Base-by-base conservation (phyloP, 2,888 invertebrate species). In the Eristalis pertinax region DNA sequence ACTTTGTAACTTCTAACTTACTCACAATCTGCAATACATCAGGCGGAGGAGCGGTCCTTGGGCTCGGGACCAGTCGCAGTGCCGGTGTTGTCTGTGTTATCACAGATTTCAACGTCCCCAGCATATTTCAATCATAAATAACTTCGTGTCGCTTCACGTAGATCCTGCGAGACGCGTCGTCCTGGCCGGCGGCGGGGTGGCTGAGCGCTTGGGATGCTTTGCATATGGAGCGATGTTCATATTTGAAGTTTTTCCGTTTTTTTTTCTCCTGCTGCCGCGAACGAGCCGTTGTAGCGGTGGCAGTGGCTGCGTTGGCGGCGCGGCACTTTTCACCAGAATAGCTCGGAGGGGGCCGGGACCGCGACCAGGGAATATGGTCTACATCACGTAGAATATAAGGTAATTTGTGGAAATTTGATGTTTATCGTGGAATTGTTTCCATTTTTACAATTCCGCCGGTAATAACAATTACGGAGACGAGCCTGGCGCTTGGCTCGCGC, bases 341-440 rank as follows among this genome's bases (percentile, higher is more conserved):
- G 26, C 70, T 60, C n/a, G 22, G 50, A 38, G 26, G 38, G 38
- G 38, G 38, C 26, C 50, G 56, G 26, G 50, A 56, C 70, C 26
- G 41, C 22, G 64, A 67, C 43, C 24, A 5, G 35, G 22, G 35
- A 83, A 83, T 84, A 87, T 87, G 87, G 68, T 73, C 87, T 74
- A 84, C 84, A 80, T 87, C 92, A 92, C 92, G 92, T 92, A 92
- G 91, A 92, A 92, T 92, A 92, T 92, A 92, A 92, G 91, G 91
- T 91, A 91, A 92, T 92, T 92, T 92, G 92, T 91, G 91, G 91
- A 92, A 92, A 92, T 92, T 92, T 92, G 92, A 92, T 92, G 92
- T 91, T 92, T 92, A 92, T 92, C 92, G 90, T 91, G 90, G 74
- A 91, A 92, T 90, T 91, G 92, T 91, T 92, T 90, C 91, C 92